Conservation (phyloP, 1,140 invertebrate genomes). For the Sweltsa coloradensis region DNA sequence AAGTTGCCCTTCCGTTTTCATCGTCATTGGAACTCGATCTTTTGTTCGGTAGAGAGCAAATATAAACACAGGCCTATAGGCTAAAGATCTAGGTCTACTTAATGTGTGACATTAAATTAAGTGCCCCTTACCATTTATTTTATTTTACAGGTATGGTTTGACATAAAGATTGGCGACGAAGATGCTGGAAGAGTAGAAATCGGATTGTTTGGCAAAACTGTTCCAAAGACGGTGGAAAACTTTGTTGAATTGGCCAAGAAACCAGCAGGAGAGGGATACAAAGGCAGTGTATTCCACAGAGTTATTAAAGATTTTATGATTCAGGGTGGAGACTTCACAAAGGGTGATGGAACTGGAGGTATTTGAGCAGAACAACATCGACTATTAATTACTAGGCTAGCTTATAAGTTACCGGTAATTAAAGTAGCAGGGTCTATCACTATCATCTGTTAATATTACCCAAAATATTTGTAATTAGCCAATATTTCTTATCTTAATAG, state of each 20-base stretch:
- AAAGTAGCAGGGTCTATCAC: no score
- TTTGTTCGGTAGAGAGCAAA: no score
- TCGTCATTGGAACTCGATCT: no score
- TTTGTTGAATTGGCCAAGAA: conserved; percentile 76
- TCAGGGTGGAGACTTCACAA: conserved; percentile 88
- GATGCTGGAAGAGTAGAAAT: conserved; percentile 71
- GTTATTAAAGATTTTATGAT: conserved; percentile 95
- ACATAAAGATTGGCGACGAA: conserved; percentile 77
- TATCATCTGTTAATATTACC: no score
- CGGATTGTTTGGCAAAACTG: conserved; percentile 89
- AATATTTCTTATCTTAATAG: no score
- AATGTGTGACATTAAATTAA: no score
- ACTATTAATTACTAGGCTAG: conserved; percentile 9
- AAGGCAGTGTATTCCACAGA: conserved; percentile 83
- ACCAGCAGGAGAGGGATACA: conserved; percentile 67
- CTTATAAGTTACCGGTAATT: no score
- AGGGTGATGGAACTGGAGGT: conserved; percentile 85
- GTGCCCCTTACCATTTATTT: no score
- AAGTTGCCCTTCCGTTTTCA: no score
- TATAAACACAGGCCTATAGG: no score
- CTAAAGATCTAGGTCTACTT: no score
- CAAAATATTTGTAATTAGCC: no score
- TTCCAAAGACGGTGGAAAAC: conserved; percentile 89
- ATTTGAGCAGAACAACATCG: background rate
- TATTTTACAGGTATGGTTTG: conserved; percentile 76